A percentile compares a stretch with the other conserved stretches of the same genome.
Conservation (phyloP, 2,797 vertebrate genomes). For the Choloepus didactylus region DNA sequence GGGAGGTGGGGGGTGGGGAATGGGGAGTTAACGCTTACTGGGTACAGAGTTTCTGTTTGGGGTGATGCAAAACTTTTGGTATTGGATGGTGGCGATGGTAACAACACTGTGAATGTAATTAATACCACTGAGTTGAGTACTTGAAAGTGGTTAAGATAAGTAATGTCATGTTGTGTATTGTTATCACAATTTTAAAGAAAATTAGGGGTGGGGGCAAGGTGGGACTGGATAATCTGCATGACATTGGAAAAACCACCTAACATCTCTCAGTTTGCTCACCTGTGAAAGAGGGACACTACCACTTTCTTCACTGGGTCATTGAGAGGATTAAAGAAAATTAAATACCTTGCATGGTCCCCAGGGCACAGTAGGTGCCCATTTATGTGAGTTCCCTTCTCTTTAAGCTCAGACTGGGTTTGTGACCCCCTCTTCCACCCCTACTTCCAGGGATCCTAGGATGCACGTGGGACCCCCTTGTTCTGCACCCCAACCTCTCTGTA, state of each 20-base stretch:
- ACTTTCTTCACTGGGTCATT: not conserved
- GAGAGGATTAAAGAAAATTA: not conserved
- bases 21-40: too few species aligned
- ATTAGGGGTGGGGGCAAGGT: not conserved
- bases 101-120: too few species aligned
- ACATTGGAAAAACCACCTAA: not conserved
- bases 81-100: too few species aligned
- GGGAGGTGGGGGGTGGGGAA: too few species aligned
- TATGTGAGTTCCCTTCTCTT: not conserved
- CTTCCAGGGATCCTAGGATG: not conserved
- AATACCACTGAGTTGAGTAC: too few species aligned
- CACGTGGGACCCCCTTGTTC: not conserved
- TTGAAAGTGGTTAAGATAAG: too few species aligned
- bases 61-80: too few species aligned
- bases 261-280: not conserved
- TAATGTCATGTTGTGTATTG: too few species aligned
- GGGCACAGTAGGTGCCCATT: not conserved
- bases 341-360: not conserved
- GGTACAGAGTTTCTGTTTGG: too few species aligned
- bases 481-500: not conserved
- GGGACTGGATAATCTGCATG: not conserved
- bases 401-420: not conserved
- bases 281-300: not conserved
- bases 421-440: not conserved
- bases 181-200: too few species aligned